phyloP scores from a whole-genome alignment of 2,797 vertebrate species.

The Sparus aurata region DNA sequence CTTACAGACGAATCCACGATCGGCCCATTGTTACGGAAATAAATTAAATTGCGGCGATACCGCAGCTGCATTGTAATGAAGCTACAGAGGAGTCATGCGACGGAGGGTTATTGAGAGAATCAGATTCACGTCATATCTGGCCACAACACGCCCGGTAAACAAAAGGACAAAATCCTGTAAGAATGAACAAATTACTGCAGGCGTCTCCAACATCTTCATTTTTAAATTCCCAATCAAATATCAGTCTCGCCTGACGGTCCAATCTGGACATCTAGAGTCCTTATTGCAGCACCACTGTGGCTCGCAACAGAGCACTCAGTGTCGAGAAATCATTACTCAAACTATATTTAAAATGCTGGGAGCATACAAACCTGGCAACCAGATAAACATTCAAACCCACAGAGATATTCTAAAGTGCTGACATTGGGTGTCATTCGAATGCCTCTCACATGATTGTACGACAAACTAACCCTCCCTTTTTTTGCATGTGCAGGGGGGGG shows the following conservation, averaged over 20 bases:
- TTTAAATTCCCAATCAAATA: conserved; percentile 46
- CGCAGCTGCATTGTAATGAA: conserved; percentile 64
- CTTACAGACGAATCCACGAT: conserved; percentile 69
- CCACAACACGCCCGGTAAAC: conserved; percentile 51
- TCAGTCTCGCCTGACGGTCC: conserved; percentile 33
- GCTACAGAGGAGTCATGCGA: conserved; percentile 46
- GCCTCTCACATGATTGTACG: conserved; percentile 65
- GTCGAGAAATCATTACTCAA: conserved; percentile 60
- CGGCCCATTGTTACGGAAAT: conserved; percentile 68
- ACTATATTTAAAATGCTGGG: conserved; percentile 64
- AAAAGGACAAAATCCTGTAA: conserved; percentile 38
- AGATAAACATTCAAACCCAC: conserved; percentile 66
- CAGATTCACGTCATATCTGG: conserved; percentile 42
- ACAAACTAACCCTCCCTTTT: conserved; percentile 62
- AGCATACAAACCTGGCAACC: conserved; percentile 56
- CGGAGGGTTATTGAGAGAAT: conserved; percentile 44
- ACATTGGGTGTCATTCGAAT: conserved; percentile 73
- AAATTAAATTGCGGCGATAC: conserved; percentile 69
- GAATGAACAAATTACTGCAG: conserved; percentile 4
- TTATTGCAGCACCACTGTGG: conserved; percentile 40
- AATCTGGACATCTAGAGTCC: conserved; percentile 64
- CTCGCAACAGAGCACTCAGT: conserved; percentile 42
- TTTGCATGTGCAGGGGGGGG: conserved; percentile 39
- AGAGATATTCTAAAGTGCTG: conserved; percentile 72
- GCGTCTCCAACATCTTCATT: conserved; percentile 35